These are phyloP conservation scores for Campylomormyrus numenius DNA, from an alignment of 2,113 vertebrate species.

Conservation along the genomic window DNA sequence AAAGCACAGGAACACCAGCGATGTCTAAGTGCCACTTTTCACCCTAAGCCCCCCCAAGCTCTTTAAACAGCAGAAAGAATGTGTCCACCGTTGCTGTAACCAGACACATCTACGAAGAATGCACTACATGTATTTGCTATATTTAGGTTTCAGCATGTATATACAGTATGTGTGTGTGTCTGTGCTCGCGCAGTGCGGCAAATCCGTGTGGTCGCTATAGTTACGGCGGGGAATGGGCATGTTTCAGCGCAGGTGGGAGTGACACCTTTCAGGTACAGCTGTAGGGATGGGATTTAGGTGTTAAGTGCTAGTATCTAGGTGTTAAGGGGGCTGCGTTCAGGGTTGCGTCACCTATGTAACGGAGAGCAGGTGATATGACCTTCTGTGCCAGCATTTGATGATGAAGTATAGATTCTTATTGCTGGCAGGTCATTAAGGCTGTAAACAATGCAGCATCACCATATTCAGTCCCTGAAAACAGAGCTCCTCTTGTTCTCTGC, in stretches of 20 bases:
- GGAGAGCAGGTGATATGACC: not conserved
- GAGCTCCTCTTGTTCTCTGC: not conserved
- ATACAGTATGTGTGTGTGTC: constrained; percentile 20
- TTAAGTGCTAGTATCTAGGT: not conserved
- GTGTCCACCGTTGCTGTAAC: constrained; percentile 22
- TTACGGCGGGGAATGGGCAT: not conserved
- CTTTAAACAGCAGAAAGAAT: constrained; percentile 31
- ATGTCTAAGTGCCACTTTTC: not conserved
- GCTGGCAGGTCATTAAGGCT: not conserved
- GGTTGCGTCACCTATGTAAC: not conserved
- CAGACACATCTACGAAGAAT: not conserved
- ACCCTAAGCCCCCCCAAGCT: not conserved
- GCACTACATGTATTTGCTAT: constrained; percentile 21
- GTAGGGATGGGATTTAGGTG: not conserved
- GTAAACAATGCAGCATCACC: not conserved
- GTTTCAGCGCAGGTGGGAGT: constrained; percentile 17
- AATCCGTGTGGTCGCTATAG: not conserved
- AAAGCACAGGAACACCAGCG: not conserved
- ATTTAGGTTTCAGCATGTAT: constrained; percentile 28
- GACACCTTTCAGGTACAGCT: not conserved
- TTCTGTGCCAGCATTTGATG: not conserved
- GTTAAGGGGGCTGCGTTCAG: not conserved
- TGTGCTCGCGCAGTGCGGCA: constrained; percentile 23
- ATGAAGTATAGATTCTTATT: not conserved
- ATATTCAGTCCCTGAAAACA: not conserved